Evolutionary conservation across 2,888 invertebrate genomes (phyloP), one percentile per base, ranked within the genome.

Genomic region (Drosophila mimetica): DNA sequence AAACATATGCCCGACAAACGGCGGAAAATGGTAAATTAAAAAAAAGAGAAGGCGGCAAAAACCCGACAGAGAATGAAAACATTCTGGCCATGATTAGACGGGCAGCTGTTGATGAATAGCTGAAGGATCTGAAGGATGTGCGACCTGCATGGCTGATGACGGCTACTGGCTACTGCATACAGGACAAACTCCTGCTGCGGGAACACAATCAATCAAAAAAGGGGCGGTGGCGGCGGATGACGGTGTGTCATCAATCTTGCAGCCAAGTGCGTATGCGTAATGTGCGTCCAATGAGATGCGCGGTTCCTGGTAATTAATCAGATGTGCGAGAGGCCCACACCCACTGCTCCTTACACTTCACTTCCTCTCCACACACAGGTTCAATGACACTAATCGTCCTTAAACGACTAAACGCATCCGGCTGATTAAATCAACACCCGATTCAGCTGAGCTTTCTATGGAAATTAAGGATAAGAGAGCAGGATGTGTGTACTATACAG

Each of bases 211-310:
- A 71, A 69, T 69, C 67, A 69, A 71, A 69, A 71, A n/a, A 18
- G 60, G 3, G 30, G 14, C 14, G 41, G 42, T 4, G 4, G 20
- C 13, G 18, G 28, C 20, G 14, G 9, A 7, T 22, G 42, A 13
- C 14, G 9, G 9, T 11, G 13, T 30, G 61, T 61, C 86, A 79
- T 86, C 86, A 79, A 79, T 79, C 79, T 86, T 71, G 46, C 42
- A 48, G 37, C 44, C 42, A 52, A 55, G 74, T 71, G 71, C 66
- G 66, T 67, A 57, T 70, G 71, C 67, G 67, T 67, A 67, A 84
- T 77, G 63, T 48, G 76, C 55, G 67, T 47, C 58, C 39, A 13
- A 44, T 44, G 67, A 46, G 41, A 36, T 61, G 64, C 61, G 30
- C 22, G 30, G 46, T 2, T 16, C 36, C 36, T 28, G 22, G 63